A percentile compares a stretch with the other conserved stretches of the same genome.
Conservation (phyloP, 2,888 invertebrate species). For the Andrena camellia region DNA sequence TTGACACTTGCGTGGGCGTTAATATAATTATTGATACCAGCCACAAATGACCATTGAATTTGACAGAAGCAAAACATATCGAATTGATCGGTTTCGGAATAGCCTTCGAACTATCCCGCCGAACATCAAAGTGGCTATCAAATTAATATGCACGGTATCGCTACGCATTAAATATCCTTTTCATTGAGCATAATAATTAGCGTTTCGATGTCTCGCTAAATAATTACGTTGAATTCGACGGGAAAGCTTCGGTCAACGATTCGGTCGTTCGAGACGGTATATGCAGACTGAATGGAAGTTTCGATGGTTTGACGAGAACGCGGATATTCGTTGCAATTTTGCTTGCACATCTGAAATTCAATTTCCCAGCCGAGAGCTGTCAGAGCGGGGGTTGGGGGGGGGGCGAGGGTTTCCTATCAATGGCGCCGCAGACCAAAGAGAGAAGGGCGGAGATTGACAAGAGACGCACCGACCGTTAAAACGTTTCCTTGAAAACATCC, state of each 20-base stretch:
- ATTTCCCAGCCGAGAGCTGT: constrained; percentile 49
- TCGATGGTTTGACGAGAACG: constrained; percentile 4
- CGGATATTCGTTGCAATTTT: constrained; percentile 55
- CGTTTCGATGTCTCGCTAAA: background rate
- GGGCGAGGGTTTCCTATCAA: constrained; percentile 35
- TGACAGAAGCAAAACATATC: background rate
- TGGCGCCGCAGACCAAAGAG: constrained; percentile 48
- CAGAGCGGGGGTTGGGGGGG: constrained; percentile 21
- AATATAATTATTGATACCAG: background rate
- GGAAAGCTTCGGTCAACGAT: background rate
- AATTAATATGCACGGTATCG: constrained; percentile 10
- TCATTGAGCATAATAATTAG: background rate
- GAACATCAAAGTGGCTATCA: constrained; percentile 5
- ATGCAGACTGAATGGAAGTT: constrained; percentile 28
- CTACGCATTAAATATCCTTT: background rate
- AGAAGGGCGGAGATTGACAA: constrained; percentile 70
- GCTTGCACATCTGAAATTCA: constrained; percentile 60
- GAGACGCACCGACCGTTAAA: constrained; percentile 49
- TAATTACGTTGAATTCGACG: background rate
- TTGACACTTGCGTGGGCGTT: too few relatives aligned
- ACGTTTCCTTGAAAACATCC: constrained; percentile 49
- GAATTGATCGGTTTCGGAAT: background rate
- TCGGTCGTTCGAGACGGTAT: background rate
- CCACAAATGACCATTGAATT: background rate
- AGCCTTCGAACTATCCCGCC: background rate